Base-by-base conservation (phyloP, 1,140 invertebrate genomes). In the Drosophila littoralis region DNA sequence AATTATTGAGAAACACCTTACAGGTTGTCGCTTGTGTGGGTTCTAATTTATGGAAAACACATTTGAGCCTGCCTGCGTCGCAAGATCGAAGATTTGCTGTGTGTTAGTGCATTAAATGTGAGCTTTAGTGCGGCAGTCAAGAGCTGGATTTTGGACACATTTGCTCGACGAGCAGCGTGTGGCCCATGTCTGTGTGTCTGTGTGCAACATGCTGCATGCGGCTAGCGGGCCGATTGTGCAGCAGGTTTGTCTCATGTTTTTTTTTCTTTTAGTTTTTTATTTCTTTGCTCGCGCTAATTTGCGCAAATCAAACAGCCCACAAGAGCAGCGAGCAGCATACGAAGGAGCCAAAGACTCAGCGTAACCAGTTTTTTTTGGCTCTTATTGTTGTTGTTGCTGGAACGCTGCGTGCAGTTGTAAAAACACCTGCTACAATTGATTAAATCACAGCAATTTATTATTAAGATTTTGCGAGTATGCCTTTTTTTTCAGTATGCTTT, bases 391-490 rank as follows among this genome's bases (percentile, higher is more conserved):
- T 42, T 50, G 17, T 48, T 51, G 63, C 8, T 60, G 48, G 15
- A 12, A 8, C 36, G 45, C 64, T 68, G 81, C 81, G 77, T 81
- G 81, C 63, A 79, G 71, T 77, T 71, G 81, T 82, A 75, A 88
- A 88, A 89, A 83, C 83, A 88, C 83, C 83, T 88, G 83, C 83
- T 86, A 89, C 77, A 88, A 89, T 88, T 88, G 84, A 88, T 89
- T 83, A 88, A 83, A 89, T 88, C 83, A 71, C 66, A 51, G 79
- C 84, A 80, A 88, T 89, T 88, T 86, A 89, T 83, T 88, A 88
- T 79, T 83, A 63, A 77, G 63, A 80, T 52, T 77, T 67, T 50
- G 45, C 43, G 32, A 55, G 43, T 48, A 38, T 38, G 6, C 28
- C n/a, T 42, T 50, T 46, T 17, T 17, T 38, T 9, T 28, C 22